Base-by-base conservation (phyloP, 2,113 vertebrate species). In the Numida meleagris region DNA sequence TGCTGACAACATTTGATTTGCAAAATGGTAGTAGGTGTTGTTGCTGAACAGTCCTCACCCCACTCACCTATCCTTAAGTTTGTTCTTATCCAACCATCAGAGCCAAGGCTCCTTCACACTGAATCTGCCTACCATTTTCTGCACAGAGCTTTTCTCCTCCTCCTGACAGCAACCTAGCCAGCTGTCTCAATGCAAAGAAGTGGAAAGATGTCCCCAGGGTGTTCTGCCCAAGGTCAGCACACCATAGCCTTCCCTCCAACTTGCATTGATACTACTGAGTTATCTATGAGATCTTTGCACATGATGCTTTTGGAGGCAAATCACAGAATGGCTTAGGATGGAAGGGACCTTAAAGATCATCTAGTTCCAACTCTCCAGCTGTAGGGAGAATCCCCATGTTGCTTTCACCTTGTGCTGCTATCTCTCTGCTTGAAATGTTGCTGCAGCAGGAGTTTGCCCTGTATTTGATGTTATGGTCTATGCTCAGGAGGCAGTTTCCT, bases 191-290 rank as follows among this genome's bases (percentile, higher is more conserved):
- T 31, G 40, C 34, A 70, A 67, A 79, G 14, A 10, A 42, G 23
- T 33, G 45, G 46, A 57, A 66, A 81, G 36, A 38, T 82, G 50
- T 42, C 33, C 34, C 40, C 31, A 10, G 63, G 34, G 62, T 12
- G 3, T 57, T 72, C 57, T 73, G 33, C 27, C 31, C 34, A 42
- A 33, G 7, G 11, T 4, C 43, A 83, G 20, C 13, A 40, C 11
- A 82, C 66, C 2, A 4, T 31, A 81, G 19, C 33, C 50, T 50
- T 43, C 65, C 50, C 67, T 93, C 62, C 66, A 89, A 17, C 51
- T 80, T 50, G 8, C 50, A 59, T 9, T 0, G 0, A 17, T 80
- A 70, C 12, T 6, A 3, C 5, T 7, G 62, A 62, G 23, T 76
- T 82, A 80, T 68, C 53, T 73, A 87, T 33, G 75, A 66, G 38